Percentiles rank a stretch among this genome's conserved stretches.
These are phyloP conservation scores for Dicerorhinus sumatrensis DNA, from an alignment of 2,113 vertebrate species.

Conservation along the genomic window DNA sequence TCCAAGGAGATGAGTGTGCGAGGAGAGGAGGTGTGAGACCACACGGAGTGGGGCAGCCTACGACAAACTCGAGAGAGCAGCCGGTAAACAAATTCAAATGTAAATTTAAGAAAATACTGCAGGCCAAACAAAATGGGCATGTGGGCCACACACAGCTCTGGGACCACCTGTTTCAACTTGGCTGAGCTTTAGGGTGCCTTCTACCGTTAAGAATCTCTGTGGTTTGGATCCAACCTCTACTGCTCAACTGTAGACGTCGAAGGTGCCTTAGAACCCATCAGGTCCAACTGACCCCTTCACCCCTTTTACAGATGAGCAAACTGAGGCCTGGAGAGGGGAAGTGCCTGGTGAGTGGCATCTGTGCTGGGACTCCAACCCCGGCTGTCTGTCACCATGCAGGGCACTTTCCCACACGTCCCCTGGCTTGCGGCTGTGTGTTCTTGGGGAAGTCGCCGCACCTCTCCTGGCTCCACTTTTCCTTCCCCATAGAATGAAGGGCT, in stretches of 20 bases:
- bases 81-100: neutral
- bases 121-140: neutral
- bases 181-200: neutral
- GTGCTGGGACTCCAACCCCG: neutral
- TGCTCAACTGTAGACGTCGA: neutral
- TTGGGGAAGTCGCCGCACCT: neutral
- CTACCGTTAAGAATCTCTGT: neutral
- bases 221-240: neutral
- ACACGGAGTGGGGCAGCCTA: neutral
- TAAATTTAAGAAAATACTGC: neutral
- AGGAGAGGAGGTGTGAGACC: neutral
- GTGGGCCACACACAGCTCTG: neutral
- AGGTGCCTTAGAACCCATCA: neutral
- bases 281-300: neutral
- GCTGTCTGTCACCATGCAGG: neutral
- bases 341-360: rapidly evolving
- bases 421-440: neutral
- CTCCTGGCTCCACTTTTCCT: neutral
- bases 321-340: neutral
- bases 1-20: neutral
- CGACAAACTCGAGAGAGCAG: neutral
- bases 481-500: neutral
- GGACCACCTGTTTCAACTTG: neutral
- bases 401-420: neutral
- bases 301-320: neutral